Conservation (phyloP, 2,113 vertebrate genomes). For the Typhlomys cinereus region DNA sequence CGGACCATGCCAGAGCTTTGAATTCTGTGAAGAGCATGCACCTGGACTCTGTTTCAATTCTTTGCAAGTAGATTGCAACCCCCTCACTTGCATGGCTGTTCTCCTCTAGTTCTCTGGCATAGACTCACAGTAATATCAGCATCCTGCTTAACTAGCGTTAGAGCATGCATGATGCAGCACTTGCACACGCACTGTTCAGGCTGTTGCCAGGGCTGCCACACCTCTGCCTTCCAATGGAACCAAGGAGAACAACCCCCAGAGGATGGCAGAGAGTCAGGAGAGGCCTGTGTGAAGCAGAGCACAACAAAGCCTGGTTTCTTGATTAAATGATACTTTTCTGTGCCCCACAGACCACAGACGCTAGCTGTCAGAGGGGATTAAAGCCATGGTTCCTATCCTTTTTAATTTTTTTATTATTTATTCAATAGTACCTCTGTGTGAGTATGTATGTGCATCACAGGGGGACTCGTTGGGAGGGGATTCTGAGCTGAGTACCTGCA, state of each 20-base stretch:
- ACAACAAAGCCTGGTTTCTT: background rate
- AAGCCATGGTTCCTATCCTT: background rate
- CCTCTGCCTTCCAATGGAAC: background rate
- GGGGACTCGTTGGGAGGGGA: background rate
- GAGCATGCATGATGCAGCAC: background rate
- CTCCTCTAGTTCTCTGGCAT: background rate
- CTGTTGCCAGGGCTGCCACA: background rate
- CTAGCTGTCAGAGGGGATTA: background rate
- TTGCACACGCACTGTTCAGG: background rate
- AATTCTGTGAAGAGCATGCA: background rate
- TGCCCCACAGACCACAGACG: background rate
- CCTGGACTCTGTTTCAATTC: background rate
- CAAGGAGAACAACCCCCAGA: background rate
- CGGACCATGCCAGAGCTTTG: background rate
- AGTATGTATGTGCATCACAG: no score
- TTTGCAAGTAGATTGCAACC: background rate
- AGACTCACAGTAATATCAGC: background rate
- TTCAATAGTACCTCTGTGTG: no score
- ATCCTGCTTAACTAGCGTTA: background rate
- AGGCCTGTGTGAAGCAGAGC: background rate
- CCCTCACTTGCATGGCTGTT: background rate
- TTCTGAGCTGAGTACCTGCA: background rate
- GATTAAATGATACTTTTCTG: background rate
- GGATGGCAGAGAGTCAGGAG: background rate
- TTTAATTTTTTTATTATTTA: no score